Base-by-base conservation (phyloP, 2,113 vertebrate species). In the Heterocephalus glaber region DNA sequence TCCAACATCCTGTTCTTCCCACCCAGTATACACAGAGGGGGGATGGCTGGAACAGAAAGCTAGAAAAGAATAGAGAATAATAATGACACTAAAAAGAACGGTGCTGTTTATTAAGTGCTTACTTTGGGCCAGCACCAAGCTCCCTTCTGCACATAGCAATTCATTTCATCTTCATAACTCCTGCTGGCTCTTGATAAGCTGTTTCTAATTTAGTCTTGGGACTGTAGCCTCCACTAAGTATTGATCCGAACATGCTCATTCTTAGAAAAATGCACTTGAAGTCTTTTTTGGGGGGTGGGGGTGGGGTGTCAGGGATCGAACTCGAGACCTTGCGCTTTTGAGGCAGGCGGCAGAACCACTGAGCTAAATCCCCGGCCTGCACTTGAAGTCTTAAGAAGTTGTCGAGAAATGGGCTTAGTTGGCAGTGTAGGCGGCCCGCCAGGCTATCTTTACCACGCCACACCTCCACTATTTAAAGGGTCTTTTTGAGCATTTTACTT, bases 191-290 rank as follows among this genome's bases (percentile, higher is more conserved):
- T 74, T 92, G 86, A 86, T 88, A 92, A 85, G 82, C 52, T 49
- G 33, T 83, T 85, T 92, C 52, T 56, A 77, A 89, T 83, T 84
- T 92, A 79, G 89, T 87, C 52, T 63, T 41, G 38, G 86, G 54
- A 89, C 38, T 38, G 4, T 60, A 17, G 30, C 28, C 22, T 70
- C 54, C 22, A 8, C 33, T 63, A 26, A 63, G 35, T 35, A 20
- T 52, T 63, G 80, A 79, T 77, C 76, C 79, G 33, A 52, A 76
- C 35, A 52, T 0, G 5, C 14, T 80, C 38, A 16, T 82, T 81
- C 70, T 90, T 70, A 5, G 60, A 89, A 58, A 89, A 56, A 60
- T 3, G 52, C 33, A 12, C 76, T 93, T 81, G 58, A 49, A 22
- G 89, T 77, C 26, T 82, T 72, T n/a, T n/a, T n/a, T n/a, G n/a